Evolutionary conservation across 2,888 invertebrate species (phyloP).

Genomic region (Gastrophysa polygoni): DNA sequence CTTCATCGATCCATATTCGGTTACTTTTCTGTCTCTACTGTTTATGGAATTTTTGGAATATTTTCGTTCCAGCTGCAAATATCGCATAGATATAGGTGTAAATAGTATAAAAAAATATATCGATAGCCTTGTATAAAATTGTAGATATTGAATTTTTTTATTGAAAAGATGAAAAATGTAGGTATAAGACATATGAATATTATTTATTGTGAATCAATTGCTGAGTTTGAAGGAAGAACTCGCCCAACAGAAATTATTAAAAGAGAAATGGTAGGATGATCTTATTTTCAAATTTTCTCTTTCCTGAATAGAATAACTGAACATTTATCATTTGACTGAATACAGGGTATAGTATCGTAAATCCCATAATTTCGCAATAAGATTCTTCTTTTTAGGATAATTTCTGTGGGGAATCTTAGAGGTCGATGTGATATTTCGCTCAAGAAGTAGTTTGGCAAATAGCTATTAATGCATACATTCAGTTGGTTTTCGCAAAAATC

Average conservation of each 20-base stretch:
- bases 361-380: neutral
- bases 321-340: neutral
- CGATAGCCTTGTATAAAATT: conserved; percentile 48
- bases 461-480: conserved; percentile 33
- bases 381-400: conserved; percentile 17
- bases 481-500: conserved; percentile 30
- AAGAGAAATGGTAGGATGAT: neutral
- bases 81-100: conserved; percentile 39
- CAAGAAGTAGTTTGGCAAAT: conserved; percentile 49
- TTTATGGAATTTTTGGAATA: conserved; percentile 17
- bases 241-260: conserved; percentile 32
- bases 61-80: conserved; percentile 25
- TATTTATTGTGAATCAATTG: conserved; percentile 43
- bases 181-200: conserved; percentile 42
- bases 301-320: neutral
- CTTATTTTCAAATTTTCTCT: neutral
- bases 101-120: conserved; percentile 41
- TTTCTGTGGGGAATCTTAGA: conserved; percentile 44
- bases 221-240: conserved; percentile 38
- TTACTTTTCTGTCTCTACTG: neutral
- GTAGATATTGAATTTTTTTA: conserved; percentile 55
- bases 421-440: conserved; percentile 54
- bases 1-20: conserved; percentile 5
- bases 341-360: neutral
- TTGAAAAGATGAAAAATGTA: conserved; percentile 42